Evolutionary conservation across 2,888 invertebrate genomes (phyloP).

Genomic region (Lycophotia porphyrea): DNA sequence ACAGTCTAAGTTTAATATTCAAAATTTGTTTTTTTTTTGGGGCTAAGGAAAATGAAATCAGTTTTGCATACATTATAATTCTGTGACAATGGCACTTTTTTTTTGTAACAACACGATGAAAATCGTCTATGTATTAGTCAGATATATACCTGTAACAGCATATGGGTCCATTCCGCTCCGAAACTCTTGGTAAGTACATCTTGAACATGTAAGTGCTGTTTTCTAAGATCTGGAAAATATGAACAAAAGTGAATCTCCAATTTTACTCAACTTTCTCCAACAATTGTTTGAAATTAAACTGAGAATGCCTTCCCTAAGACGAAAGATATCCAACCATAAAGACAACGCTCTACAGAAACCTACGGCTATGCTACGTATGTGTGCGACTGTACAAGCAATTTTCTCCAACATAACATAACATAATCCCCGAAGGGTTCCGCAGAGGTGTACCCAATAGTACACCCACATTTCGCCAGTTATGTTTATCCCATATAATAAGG

Average conservation of each 20-base stretch:
- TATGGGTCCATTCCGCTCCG: constrained; percentile 96
- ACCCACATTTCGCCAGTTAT: too few relatives aligned
- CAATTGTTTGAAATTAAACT: too few relatives aligned
- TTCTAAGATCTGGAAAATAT: constrained; percentile 79
- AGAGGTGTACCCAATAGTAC: too few relatives aligned
- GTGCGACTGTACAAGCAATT: too few relatives aligned
- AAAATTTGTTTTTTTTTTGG: background rate
- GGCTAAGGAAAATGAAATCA: background rate
- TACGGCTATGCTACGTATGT: too few relatives aligned
- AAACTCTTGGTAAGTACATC: constrained; percentile 93
- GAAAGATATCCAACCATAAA: too few relatives aligned
- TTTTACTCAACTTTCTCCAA: too few relatives aligned
- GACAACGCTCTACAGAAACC: too few relatives aligned
- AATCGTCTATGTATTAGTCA: background rate
- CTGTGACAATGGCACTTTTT: background rate
- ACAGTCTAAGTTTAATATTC: background rate
- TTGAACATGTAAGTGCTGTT: constrained; percentile 93
- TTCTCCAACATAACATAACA: too few relatives aligned
- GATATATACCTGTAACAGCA: constrained; percentile 93
- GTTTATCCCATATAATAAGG: too few relatives aligned
- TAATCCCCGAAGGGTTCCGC: too few relatives aligned
- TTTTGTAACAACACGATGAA: background rate
- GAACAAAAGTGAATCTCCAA: background rate
- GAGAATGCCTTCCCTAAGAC: too few relatives aligned
- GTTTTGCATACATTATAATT: background rate